Evolutionary conservation across 2,888 invertebrate genomes (phyloP).

Genomic region (Tipula vernalis): DNA sequence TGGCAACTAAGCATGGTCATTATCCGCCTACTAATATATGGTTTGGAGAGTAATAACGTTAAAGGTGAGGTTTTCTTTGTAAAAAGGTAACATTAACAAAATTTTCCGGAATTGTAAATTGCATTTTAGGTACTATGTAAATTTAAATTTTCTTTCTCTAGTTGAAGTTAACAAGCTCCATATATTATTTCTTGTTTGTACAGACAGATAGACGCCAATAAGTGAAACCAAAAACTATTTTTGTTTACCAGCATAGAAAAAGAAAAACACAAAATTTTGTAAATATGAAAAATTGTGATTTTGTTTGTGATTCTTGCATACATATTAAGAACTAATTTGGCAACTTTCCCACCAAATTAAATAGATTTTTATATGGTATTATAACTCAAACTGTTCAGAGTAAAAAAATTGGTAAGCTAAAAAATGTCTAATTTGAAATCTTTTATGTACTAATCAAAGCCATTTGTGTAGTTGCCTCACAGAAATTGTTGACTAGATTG

Average conservation of each 20-base stretch:
- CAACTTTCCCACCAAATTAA: not conserved
- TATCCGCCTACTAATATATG: slow-evolving; percentile 35
- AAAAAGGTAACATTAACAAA: not conserved
- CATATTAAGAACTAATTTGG: not conserved
- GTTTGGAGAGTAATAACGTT: slow-evolving; percentile 33
- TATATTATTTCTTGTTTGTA: not conserved
- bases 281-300: not conserved
- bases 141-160: not conserved
- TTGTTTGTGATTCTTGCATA: not conserved
- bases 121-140: not conserved
- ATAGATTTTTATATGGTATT: not conserved
- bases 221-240: not conserved
- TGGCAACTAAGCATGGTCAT: slow-evolving; percentile 36
- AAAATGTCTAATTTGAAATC: not conserved
- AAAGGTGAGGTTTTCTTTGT: not conserved
- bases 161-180: not conserved
- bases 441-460: not conserved
- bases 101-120: not conserved
- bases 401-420: not conserved
- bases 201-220: not conserved
- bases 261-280: not conserved
- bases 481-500: not conserved
- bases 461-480: not conserved
- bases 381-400: not conserved
- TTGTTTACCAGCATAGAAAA: not conserved